A percentile compares a stretch with the other conserved stretches of the same genome.
Evolutionary conservation across 2,113 vertebrate genomes (phyloP).

Genomic region (Loxodonta africana): DNA sequence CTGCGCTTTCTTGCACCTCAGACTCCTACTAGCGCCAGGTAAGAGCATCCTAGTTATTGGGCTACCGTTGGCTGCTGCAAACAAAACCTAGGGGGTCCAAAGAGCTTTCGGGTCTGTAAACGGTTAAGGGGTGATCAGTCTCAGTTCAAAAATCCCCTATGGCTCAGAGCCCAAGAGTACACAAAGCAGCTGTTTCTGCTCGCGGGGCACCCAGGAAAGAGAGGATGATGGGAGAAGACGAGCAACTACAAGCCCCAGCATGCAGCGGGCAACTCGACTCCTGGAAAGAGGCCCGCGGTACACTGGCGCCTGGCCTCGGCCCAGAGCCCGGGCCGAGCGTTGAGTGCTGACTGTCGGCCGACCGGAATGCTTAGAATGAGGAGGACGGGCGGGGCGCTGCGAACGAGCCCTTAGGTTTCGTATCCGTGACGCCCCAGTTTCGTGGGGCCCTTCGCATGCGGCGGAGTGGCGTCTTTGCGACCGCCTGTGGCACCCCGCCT

Average conservation of each 20-base stretch:
- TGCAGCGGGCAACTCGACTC: constrained; percentile 24
- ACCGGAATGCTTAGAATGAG: background rate
- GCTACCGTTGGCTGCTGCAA: background rate
- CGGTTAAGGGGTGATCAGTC: background rate
- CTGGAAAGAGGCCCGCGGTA: background rate
- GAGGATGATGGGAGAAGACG: constrained; percentile 11
- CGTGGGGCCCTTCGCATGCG: background rate
- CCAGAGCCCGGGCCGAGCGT: fast-evolving
- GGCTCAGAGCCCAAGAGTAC: background rate
- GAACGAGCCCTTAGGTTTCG: background rate
- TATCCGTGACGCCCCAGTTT: background rate
- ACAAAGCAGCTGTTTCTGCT: background rate
- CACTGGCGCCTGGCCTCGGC: fast-evolving
- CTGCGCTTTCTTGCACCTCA: constrained; percentile 10
- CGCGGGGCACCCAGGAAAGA: background rate
- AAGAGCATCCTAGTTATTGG: constrained; percentile 26
- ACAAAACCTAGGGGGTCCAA: background rate
- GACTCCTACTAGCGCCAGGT: constrained; percentile 6
- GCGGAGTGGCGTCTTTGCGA: fast-evolving
- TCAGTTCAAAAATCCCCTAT: background rate
- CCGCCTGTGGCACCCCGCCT: fast-evolving
- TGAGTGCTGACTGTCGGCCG: background rate
- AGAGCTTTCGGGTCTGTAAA: constrained; percentile 48
- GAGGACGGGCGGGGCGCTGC: background rate
- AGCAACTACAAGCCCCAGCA: constrained; percentile 75